phyloP scores from a whole-genome alignment of 2,113 vertebrate species.

The Pachyramphus minor region DNA sequence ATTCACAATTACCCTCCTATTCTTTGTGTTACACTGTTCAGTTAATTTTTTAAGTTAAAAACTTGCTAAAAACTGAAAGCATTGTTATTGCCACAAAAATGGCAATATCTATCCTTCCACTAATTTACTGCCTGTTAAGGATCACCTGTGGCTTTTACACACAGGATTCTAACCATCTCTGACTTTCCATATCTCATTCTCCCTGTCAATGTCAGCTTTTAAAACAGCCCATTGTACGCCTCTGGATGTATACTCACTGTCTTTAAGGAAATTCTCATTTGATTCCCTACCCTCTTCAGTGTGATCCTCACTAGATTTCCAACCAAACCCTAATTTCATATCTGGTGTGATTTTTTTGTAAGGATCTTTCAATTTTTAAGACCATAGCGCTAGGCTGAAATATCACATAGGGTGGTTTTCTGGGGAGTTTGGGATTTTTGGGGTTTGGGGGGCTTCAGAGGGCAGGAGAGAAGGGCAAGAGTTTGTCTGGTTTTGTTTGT shows the following conservation, averaged over 20 bases:
- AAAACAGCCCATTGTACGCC: background rate
- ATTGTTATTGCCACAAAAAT: background rate
- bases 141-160: conserved; percentile 43
- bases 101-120: background rate
- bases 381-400: background rate
- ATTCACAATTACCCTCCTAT: conserved; percentile 88
- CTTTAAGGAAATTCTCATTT: background rate
- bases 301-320: background rate
- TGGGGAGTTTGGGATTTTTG: accelerated
- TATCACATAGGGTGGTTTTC: background rate
- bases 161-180: background rate
- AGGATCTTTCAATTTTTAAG: background rate
- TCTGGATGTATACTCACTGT: background rate
- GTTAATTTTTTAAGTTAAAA: conserved; percentile 15
- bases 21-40: conserved; percentile 64
- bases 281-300: background rate
- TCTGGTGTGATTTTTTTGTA: background rate
- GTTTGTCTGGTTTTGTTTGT: background rate
- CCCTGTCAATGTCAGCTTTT: background rate
- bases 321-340: background rate
- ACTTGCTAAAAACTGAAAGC: background rate
- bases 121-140: background rate
- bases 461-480: accelerated
- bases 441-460: background rate
- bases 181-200: background rate